These are phyloP conservation scores for Andrena camellia DNA, from an alignment of 2,888 invertebrate genomes.

Conservation along the genomic window DNA sequence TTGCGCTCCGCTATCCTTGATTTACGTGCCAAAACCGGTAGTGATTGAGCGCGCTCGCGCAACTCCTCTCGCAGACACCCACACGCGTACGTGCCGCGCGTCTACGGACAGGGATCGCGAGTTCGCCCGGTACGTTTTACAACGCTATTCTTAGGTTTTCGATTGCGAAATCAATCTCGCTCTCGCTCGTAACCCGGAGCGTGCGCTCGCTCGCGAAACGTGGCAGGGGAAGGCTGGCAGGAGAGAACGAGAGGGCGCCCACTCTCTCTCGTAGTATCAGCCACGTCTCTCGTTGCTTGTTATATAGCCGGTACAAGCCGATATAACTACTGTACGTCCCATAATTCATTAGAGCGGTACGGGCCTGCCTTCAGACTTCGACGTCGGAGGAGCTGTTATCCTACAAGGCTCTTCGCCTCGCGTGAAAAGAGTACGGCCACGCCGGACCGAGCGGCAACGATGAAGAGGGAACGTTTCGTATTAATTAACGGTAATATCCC, in stretches of 20 bases:
- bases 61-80: conserved; percentile 1
- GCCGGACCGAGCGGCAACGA: conserved; percentile 23
- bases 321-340: conserved; percentile 71
- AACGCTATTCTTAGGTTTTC: conserved; percentile 72
- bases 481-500: conserved; percentile 57
- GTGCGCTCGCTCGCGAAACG: conserved; percentile 20
- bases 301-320: conserved; percentile 64
- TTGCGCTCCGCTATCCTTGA: conserved; percentile 69
- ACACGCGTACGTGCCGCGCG: conserved; percentile 17
- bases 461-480: conserved; percentile 40
- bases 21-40: conserved; percentile 73
- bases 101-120: not conserved
- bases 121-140: conserved; percentile 57
- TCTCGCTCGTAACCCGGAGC: conserved; percentile 70
- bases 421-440: conserved; percentile 44
- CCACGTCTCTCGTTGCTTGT: conserved; percentile 52
- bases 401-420: conserved; percentile 26
- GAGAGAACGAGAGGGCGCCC: conserved; percentile 37
- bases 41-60: conserved; percentile 43
- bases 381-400: conserved; percentile 46
- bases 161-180: conserved; percentile 76
- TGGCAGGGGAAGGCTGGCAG: not conserved
- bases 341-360: conserved; percentile 72
- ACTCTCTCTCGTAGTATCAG: conserved; percentile 59
- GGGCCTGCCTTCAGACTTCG: conserved; percentile 52